phyloP scores from a whole-genome alignment of 2,113 vertebrate genomes.

The Casuarius casuarius region DNA sequence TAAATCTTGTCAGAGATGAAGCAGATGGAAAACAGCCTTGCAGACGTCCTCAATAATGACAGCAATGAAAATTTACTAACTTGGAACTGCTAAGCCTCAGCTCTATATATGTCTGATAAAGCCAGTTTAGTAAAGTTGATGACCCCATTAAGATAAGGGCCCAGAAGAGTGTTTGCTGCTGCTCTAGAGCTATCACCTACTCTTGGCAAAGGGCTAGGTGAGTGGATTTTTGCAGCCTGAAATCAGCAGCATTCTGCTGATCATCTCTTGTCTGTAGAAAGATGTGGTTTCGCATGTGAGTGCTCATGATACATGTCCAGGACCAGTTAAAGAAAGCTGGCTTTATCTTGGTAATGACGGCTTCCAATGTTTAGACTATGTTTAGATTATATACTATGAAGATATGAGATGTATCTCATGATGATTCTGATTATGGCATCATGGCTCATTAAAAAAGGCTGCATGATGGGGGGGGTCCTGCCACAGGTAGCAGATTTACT shows the following conservation, averaged over 20 bases:
- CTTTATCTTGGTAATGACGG: neutral
- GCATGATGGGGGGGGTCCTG: neutral
- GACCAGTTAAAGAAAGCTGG: neutral
- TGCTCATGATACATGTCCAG: neutral
- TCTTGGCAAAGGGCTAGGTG: neutral
- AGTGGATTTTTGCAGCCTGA: neutral
- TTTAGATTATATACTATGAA: neutral
- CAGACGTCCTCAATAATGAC: neutral
- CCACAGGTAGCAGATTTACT: too few relatives aligned
- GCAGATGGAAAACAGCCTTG: slow-evolving; percentile 34
- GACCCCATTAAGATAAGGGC: neutral
- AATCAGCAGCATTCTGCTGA: neutral
- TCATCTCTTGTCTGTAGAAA: neutral
- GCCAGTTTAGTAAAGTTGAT: neutral
- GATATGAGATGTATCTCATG: neutral
- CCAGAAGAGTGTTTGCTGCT: neutral
- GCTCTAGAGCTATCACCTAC: neutral
- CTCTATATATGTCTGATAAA: neutral
- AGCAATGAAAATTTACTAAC: slow-evolving; percentile 10
- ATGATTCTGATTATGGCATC: neutral
- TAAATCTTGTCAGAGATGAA: slow-evolving; percentile 31
- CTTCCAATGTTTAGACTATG: neutral
- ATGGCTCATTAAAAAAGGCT: neutral
- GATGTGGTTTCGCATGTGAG: neutral
- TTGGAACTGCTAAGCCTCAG: neutral